These are phyloP conservation scores for Budorcas taxicolor DNA, from an alignment of 2,113 vertebrate species.

Conservation along the genomic window DNA sequence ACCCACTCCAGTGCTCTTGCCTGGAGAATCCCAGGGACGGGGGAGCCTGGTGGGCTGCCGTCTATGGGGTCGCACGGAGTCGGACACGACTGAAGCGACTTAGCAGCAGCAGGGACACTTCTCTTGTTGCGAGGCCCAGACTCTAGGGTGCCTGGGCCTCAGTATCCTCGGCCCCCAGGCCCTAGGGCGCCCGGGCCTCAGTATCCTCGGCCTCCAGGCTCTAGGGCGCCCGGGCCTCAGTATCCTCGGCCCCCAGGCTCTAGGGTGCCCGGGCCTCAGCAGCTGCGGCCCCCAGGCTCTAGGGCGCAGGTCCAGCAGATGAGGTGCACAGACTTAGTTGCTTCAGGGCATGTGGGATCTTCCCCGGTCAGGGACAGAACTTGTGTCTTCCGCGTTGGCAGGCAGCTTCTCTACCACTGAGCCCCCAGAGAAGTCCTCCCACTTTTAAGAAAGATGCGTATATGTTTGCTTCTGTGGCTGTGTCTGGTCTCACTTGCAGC, in stretches of 20 bases:
- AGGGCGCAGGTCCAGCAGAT: neutral
- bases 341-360: neutral
- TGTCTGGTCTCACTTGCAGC: neutral
- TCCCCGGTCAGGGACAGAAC: neutral
- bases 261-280: neutral
- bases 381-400: neutral
- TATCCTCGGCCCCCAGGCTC: accelerated
- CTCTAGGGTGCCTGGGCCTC: neutral
- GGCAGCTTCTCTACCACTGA: neutral
- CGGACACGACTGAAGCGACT: no score
- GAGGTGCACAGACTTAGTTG: neutral
- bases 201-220: accelerated
- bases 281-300: neutral
- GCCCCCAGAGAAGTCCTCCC: neutral
- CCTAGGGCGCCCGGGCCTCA: neutral
- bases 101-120: neutral
- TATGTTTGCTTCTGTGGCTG: neutral
- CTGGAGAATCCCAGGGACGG: no score
- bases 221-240: neutral
- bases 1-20: no score
- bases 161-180: neutral
- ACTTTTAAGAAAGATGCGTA: accelerated
- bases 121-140: neutral
- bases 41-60: no score
- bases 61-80: no score